Evolutionary conservation across 1,140 invertebrate genomes (phyloP).

Genomic region (Drosophila lini): DNA sequence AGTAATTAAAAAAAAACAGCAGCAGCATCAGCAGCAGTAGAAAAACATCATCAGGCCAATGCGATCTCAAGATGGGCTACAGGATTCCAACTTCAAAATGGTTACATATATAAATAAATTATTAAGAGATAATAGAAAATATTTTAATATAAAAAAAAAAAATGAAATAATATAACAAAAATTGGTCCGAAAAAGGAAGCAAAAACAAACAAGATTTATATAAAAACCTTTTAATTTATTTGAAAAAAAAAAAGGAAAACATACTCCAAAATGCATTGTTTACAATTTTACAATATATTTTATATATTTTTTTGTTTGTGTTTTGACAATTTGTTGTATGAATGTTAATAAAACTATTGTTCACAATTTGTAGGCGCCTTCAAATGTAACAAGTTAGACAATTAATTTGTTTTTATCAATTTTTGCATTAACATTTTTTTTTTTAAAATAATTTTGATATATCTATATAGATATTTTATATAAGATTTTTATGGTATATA

Average conservation of each 20-base stretch:
- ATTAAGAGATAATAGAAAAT: neutral
- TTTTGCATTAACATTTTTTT: too few relatives aligned
- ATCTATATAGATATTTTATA: too few relatives aligned
- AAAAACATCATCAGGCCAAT: slow-evolving; percentile 1
- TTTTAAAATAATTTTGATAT: too few relatives aligned
- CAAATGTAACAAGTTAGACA: neutral
- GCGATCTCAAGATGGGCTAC: slow-evolving; percentile 28
- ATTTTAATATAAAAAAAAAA: neutral
- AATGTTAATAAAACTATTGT: neutral
- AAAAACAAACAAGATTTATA: too few relatives aligned
- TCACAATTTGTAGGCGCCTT: neutral
- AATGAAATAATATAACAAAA: too few relatives aligned
- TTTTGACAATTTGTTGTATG: neutral
- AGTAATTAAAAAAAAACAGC: slow-evolving; percentile 63
- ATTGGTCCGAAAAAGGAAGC: too few relatives aligned
- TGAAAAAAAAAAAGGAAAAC: too few relatives aligned
- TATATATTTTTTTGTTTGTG: neutral
- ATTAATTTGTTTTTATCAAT: too few relatives aligned
- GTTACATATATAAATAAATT: neutral
- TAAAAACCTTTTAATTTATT: too few relatives aligned
- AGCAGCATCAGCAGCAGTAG: slow-evolving; percentile 16
- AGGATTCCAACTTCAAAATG: neutral
- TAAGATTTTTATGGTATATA: too few relatives aligned
- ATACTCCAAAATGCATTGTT: too few relatives aligned
- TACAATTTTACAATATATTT: neutral